A percentile compares a stretch with the other conserved stretches of the same genome.
Evolutionary conservation across 2,888 invertebrate genomes (phyloP).

Genomic region (Torymus texanus): DNA sequence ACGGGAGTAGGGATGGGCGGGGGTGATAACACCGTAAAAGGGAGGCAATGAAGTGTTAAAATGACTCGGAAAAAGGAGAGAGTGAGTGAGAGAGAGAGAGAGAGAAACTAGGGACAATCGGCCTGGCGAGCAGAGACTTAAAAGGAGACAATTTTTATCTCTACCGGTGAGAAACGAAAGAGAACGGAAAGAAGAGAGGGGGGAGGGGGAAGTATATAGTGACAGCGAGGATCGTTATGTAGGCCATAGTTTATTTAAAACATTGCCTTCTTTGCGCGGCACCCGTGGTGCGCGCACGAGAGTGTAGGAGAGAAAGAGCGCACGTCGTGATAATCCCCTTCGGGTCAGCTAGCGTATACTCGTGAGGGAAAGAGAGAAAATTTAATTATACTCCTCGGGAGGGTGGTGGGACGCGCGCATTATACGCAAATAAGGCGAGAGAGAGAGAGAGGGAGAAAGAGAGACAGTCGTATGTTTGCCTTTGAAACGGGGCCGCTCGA

Average conservation of each 20-base stretch:
- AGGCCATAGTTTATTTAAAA: constrained; percentile 43
- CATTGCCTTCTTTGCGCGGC: background rate
- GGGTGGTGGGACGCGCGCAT: background rate
- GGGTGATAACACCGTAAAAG: constrained; percentile 22
- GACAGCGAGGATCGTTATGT: constrained; percentile 5
- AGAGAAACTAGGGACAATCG: constrained; percentile 5
- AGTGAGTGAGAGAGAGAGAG: background rate
- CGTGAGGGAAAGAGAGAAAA: constrained; percentile 1
- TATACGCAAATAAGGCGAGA: constrained; percentile 4
- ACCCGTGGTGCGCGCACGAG: too few relatives aligned
- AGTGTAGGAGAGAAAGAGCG: too few relatives aligned
- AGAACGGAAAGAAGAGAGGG: background rate
- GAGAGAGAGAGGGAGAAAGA: background rate
- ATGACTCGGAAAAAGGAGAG: constrained; percentile 21
- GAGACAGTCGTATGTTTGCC: background rate
- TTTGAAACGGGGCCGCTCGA: too few relatives aligned
- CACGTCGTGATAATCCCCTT: background rate
- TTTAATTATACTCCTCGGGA: constrained; percentile 22
- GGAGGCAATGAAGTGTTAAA: constrained; percentile 44
- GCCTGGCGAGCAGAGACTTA: background rate
- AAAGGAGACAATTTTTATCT: constrained; percentile 38
- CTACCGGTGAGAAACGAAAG: background rate
- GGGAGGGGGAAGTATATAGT: too few relatives aligned
- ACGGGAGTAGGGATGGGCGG: background rate
- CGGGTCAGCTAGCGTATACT: background rate